Evolutionary conservation across 92 coral and sea anemone species (phyloP), one percentile per base, ranked within the genome.

Genomic region (Bergia puertoricense): DNA sequence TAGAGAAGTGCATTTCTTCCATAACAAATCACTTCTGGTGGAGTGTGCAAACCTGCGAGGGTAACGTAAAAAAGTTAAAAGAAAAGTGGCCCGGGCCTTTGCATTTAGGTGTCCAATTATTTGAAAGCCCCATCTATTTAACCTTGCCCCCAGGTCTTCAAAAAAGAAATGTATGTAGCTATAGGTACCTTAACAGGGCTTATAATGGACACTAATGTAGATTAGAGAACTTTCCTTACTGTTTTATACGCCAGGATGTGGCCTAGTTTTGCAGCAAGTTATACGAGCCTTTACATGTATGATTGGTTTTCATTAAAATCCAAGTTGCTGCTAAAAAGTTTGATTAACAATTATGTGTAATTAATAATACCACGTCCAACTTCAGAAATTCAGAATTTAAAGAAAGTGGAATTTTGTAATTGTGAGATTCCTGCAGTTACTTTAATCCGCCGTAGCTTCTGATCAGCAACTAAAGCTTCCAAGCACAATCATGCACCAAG

Each of bases 371-470:
- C 7, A 22, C 50, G 42, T 30, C 20, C 45, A 69, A 65, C 62
- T 69, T 79, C 86, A 86, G 92, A 88, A 22, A 90, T 81, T 73
- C 92, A 86, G 67, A 80, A 90, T 76, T 36, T 81, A 59, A 90
- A 86, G 62, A 80, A 41, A 30, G 90, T 86, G 22, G 76, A 69
- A 56, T 88, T 90, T 83, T 90, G 92, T 80, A 81, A 90, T 56
- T 90, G 90, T 62, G 92, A 90, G 76, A 41, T 45, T 11, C 84
- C 81, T 13, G 90, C 92, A 69, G 90, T 86, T 5, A 90, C 92
- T 4, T 82, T 81, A 13, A 38, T 90, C 59, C 67, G 59, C 80
- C 86, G 92, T 45, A 88, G 86, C 82, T 86, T 86, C 66, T 90
- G 92, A 88, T 90, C 90, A 71, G 90, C 88, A 66, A 79, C 92